Base-by-base conservation (phyloP, 2,797 vertebrate species). In the Urosaurus nigricauda region DNA sequence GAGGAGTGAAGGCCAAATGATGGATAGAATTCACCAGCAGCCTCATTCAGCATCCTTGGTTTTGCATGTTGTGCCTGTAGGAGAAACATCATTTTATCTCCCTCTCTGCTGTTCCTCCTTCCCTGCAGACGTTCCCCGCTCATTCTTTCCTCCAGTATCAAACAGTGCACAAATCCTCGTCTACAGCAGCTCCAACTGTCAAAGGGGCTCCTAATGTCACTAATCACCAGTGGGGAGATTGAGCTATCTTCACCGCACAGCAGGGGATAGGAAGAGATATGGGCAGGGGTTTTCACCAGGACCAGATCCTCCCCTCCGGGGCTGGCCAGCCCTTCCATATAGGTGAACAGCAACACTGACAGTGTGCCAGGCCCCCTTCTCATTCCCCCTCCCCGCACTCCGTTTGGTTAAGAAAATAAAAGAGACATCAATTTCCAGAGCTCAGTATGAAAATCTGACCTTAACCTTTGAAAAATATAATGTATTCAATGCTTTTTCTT, bases 401-500 rank as follows among this genome's bases (percentile, higher is more conserved):
- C 0, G 1, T 87, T 92, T 21, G 90, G 77, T 87, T 90, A 60
- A 87, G 87, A 90, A 93, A 94, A 91, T 93, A 95, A 96, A 78
- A 94, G 88, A 96, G 93, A 95, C 93, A 95, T 96, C 95, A 95
- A 93, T 92, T 94, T 94, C 93, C 94, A 96, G 92, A 94, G 93
- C 91, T 94, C 93, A 87, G 94, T 68, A 37, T 94, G 92, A 93
- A 96, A 97, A 97, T 94, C 93, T 92, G 11, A 91, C 95, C 95
- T 96, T 96, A 87, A 94, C 95, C 96, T 97, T 96, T 95, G 94
- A 93, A 95, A n/a, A 95, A 94, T 8, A 78, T 95, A 96, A 97
- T 97, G 96, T 97, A 97, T 96, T 96, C 96, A 95, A 95, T 94
- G 92, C 91, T 89, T 92, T 87, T 91, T 95, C 95, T 96, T 95